Base-by-base conservation (phyloP, 2,113 vertebrate species). In the Pao palembangensis region DNA sequence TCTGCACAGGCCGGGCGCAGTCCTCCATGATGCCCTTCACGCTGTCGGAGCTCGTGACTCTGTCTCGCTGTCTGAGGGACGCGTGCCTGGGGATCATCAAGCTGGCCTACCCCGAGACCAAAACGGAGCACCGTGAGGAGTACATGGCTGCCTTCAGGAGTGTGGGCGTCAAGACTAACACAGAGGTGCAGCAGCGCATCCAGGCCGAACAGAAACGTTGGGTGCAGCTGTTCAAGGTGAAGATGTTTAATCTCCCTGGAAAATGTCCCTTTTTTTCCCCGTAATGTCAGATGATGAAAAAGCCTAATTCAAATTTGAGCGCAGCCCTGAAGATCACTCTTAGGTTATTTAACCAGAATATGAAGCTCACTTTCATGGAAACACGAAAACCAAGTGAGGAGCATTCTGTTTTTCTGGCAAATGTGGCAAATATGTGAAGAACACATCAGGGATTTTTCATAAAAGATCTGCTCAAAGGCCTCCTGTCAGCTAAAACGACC, bases 21-120 rank as follows among this genome's bases (percentile, higher is more conserved):
- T 92, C 94, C 43, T 95, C 95, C 63, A 96, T 96, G 94, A 99
- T 99, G 97, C 96, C 97, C 71, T 99, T 99, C 86, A 94, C 93
- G 0, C 85, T 98, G 76, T 83, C 81, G 46, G 96, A 99, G 85
- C 88, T 99, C 79, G 88, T 99, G 18, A 86, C 92, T 51, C 67
- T 99, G 56, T 99, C 96, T 19, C 93, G 93, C 38, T 98, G 96
- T 84, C 91, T 99, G 69, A 90, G 96, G 19, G 97, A 99, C 12
- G 96, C 96, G 0, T 98, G 97, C 69, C 87, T 99, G 51, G 96
- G 96, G 57, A 99, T 99, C 85, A 98, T 99, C 76, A 97, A 98
- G 68, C 79, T 99, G 89, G 96, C 96, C 20, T 95, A 99, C 61
- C 96, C 95, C 0, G 95, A 99, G 76, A 96, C 96, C 13, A 97